A percentile compares a stretch with the other conserved stretches of the same genome.
Conservation (phyloP, 2,113 vertebrate genomes). For the Gobio gobio region DNA sequence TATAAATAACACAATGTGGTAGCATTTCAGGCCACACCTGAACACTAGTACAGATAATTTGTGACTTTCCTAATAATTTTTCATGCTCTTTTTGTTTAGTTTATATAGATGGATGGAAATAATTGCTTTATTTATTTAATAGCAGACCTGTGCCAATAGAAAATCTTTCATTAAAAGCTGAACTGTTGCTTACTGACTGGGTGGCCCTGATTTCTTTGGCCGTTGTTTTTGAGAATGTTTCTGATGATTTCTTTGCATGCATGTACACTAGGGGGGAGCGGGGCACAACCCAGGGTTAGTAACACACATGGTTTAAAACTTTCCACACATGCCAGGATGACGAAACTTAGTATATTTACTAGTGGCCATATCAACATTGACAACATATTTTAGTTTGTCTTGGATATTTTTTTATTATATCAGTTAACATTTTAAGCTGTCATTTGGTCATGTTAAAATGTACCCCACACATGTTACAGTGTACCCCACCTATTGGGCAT, state of each 20-base stretch:
- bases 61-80: conserved; percentile 44
- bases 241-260: neutral
- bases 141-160: conserved; percentile 82
- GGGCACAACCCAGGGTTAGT: too few species aligned
- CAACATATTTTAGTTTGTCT: too few species aligned
- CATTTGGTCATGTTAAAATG: too few species aligned
- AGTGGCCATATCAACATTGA: too few species aligned
- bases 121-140: conserved; percentile 85
- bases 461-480: too few species aligned
- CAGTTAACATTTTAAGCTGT: too few species aligned
- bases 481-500: too few species aligned
- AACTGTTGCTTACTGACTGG: conserved; percentile 44
- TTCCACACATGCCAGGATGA: too few species aligned
- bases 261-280: neutral
- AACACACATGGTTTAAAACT: too few species aligned
- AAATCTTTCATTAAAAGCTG: conserved; percentile 77
- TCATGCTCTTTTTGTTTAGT: conserved; percentile 71
- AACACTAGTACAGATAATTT: conserved; percentile 37
- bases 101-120: conserved; percentile 81
- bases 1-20: conserved; percentile 61
- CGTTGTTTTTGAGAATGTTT: neutral
- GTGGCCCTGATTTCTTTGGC: conserved; percentile 16
- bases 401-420: too few species aligned
- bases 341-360: too few species aligned
- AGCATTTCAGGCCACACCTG: conserved; percentile 45